phyloP scores from a whole-genome alignment of 2,113 vertebrate genomes.

The Ascaphus truei region DNA sequence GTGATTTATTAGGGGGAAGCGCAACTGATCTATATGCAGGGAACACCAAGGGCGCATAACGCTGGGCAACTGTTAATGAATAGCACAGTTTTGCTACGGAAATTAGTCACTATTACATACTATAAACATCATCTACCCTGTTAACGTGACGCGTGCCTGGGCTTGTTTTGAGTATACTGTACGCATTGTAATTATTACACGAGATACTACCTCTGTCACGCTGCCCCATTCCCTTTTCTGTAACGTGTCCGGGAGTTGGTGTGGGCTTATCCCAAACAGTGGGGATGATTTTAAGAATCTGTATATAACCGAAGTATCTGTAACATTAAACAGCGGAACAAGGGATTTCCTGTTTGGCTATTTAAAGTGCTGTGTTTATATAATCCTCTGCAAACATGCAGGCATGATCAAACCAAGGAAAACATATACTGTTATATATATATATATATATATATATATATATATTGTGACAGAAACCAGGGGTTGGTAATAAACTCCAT shows the following conservation, averaged over 20 bases:
- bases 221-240: background rate
- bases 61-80: too few relatives aligned
- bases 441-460: background rate
- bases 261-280: slow-evolving; percentile 22
- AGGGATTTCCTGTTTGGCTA: slow-evolving; percentile 29
- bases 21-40: too few relatives aligned
- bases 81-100: too few relatives aligned
- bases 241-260: background rate
- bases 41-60: too few relatives aligned
- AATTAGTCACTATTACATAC: too few relatives aligned
- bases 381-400: slow-evolving; percentile 18
- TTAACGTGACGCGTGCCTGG: background rate
- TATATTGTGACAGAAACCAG: too few relatives aligned
- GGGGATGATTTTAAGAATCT: background rate
- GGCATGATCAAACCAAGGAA: background rate
- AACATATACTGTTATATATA: background rate
- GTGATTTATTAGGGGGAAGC: too few relatives aligned
- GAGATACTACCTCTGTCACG: background rate
- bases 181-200: background rate
- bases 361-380: slow-evolving; percentile 17
- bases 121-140: background rate
- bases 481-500: too few relatives aligned
- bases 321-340: slow-evolving; percentile 30
- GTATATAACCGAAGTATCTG: slow-evolving; percentile 1
- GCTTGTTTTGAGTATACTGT: too few relatives aligned